Percentiles rank a stretch among this genome's conserved stretches.
Evolutionary conservation across 1,140 invertebrate species (phyloP).

Genomic region (Lineus longissimus): DNA sequence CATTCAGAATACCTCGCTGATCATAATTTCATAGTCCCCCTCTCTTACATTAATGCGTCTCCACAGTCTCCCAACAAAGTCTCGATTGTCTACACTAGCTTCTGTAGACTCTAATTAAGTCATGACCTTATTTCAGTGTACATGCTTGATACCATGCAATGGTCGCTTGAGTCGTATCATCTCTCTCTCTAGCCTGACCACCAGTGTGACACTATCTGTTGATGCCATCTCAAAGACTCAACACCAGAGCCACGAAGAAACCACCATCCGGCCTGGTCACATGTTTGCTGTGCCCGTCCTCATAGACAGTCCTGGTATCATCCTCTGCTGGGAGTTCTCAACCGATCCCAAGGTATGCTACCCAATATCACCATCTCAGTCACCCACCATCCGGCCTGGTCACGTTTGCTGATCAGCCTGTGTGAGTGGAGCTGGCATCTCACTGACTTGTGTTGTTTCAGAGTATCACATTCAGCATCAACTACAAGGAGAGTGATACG

Average conservation of each 20-base stretch:
- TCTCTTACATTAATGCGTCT: neutral
- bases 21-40: neutral
- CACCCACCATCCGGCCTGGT: too few species aligned
- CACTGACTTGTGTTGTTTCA: constrained; percentile 15
- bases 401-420: neutral
- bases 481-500: constrained; percentile 24
- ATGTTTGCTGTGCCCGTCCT: constrained; percentile 39
- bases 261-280: constrained; percentile 33
- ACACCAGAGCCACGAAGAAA: neutral
- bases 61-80: neutral
- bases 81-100: neutral
- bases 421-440: neutral
- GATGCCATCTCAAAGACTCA: constrained; percentile 27
- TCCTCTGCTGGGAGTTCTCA: constrained; percentile 45
- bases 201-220: constrained; percentile 33
- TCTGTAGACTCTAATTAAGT: neutral
- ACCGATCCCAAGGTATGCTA: constrained; percentile 44
- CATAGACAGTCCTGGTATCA: constrained; percentile 28
- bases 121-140: neutral
- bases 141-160: neutral
- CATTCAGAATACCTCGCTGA: constrained; percentile 6
- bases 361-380: neutral
- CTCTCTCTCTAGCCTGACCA: constrained; percentile 31
- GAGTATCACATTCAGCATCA: constrained; percentile 48
- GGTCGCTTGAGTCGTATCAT: neutral